These are phyloP conservation scores for Laticauda laticaudata DNA, from an alignment of 2,113 vertebrate genomes.

Conservation along the genomic window DNA sequence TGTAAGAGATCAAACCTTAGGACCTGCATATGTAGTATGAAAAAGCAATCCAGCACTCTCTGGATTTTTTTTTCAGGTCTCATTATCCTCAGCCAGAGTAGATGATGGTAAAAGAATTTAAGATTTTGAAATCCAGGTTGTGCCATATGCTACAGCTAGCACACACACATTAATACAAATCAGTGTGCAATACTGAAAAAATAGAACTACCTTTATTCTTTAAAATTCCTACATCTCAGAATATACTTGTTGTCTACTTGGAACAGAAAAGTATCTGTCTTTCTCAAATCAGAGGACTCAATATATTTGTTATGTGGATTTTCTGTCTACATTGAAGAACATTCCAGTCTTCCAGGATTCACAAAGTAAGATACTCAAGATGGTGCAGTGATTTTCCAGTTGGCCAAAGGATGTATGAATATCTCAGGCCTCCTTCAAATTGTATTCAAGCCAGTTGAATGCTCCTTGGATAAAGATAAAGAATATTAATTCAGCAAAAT, in stretches of 20 bases:
- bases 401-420: not conserved
- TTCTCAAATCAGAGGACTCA: not conserved
- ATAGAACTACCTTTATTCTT: not conserved
- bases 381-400: not conserved
- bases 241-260: not conserved
- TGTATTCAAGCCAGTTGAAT: not conserved
- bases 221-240: not conserved
- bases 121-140: not conserved
- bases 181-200: not conserved
- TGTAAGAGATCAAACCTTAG: not conserved
- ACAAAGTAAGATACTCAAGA: not conserved
- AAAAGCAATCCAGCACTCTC: not conserved
- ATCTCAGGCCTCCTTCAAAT: not conserved
- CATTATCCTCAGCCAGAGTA: not conserved
- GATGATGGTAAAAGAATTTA: not conserved
- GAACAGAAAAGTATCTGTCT: not conserved
- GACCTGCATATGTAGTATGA: not conserved
- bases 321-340: not conserved
- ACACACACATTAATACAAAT: not conserved
- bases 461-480: too few species aligned
- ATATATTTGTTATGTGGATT: not conserved
- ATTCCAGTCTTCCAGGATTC: accelerated
- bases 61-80: not conserved
- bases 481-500: not conserved
- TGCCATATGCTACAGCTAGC: not conserved